These are phyloP conservation scores for Masnerella sp. DNA, from an alignment of 2,888 invertebrate species.

Conservation along the genomic window DNA sequence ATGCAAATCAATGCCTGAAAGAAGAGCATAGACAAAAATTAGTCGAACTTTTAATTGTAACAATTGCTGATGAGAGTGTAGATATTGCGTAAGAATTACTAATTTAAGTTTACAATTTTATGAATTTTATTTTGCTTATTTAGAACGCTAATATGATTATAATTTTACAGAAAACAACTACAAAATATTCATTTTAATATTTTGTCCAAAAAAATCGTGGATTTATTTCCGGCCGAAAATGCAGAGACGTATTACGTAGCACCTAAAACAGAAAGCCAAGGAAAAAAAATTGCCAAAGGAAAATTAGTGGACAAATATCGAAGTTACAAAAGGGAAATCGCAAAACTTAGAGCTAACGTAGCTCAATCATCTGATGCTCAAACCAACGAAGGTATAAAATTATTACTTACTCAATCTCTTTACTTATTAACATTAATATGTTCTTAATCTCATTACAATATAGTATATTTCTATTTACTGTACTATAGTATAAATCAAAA, in stretches of 20 bases:
- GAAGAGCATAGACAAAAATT: slow-evolving; percentile 2
- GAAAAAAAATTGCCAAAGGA: slow-evolving; percentile 35
- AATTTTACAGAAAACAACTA: slow-evolving; percentile 7
- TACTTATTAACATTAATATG: no score
- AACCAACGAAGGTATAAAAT: neutral
- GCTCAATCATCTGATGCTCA: neutral
- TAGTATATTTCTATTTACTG: no score
- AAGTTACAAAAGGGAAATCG: slow-evolving; percentile 8
- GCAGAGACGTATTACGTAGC: slow-evolving; percentile 27
- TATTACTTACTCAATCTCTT: neutral
- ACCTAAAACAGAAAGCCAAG: slow-evolving; percentile 25
- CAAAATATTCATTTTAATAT: slow-evolving; percentile 11
- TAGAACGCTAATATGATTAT: neutral
- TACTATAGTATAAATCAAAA: no score
- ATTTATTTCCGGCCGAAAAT: slow-evolving; percentile 25
- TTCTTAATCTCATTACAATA: no score
- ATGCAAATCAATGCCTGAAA: neutral
- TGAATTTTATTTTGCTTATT: neutral
- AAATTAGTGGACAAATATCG: slow-evolving; percentile 32
- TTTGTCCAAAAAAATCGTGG: slow-evolving; percentile 29
- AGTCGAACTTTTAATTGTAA: slow-evolving; percentile 1
- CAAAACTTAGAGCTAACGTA: no score
- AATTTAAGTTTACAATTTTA: neutral
- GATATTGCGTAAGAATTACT: slow-evolving; percentile 1
- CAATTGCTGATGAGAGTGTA: neutral